Evolutionary conservation across 2,888 invertebrate genomes (phyloP).

Genomic region (Dyspetes luteomarginatus): DNA sequence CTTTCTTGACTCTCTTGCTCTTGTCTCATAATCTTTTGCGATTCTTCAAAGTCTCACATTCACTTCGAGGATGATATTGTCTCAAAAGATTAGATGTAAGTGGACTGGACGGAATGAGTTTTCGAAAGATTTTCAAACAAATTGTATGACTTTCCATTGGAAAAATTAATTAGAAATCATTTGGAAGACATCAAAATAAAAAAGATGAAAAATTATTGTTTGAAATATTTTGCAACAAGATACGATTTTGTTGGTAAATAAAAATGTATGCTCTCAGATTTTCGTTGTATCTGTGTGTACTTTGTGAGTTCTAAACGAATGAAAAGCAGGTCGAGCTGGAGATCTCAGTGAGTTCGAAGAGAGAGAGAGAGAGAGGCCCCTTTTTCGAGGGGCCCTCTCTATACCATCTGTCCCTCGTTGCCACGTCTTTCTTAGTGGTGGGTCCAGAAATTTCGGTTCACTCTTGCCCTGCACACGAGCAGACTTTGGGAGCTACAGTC

Average conservation of each 20-base stretch:
- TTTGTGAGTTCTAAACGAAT: conserved; percentile 23
- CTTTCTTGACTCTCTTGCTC: no score
- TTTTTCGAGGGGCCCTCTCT: conserved; percentile 43
- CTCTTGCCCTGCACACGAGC: conserved; percentile 20
- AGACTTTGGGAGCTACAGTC: conserved; percentile 28
- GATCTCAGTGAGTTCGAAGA: conserved; percentile 41
- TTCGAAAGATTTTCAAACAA: no score
- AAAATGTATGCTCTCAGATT: conserved; percentile 9
- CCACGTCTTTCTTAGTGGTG: conserved; percentile 75
- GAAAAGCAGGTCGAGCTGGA: conserved; percentile 42
- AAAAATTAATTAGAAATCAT: no score
- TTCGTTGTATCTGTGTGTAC: conserved; percentile 1
- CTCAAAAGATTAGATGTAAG: no score
- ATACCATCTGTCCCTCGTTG: conserved; percentile 78
- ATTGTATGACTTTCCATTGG: no score
- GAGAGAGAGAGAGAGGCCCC: neutral
- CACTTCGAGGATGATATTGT: no score
- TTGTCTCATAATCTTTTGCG: no score
- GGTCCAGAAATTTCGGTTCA: conserved; percentile 61
- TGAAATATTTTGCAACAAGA: neutral
- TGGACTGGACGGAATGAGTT: no score
- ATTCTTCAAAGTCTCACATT: no score
- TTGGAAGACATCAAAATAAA: no score
- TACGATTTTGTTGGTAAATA: conserved; percentile 2
- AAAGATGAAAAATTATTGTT: no score